phyloP scores from a whole-genome alignment of 1,140 invertebrate species.

The Trichonephila clavipes region DNA sequence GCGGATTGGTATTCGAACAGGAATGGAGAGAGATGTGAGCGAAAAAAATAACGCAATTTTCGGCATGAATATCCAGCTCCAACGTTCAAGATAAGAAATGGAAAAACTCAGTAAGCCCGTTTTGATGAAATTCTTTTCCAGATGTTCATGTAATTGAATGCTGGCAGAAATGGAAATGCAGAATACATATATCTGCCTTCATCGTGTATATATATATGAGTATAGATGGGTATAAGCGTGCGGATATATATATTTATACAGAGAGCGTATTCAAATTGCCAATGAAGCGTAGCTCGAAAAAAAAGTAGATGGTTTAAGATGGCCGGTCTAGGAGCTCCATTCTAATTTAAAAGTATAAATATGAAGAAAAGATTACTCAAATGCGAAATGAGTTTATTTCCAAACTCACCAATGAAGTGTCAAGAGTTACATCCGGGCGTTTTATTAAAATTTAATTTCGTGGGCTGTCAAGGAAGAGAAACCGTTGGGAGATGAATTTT shows the following conservation, averaged over 20 bases:
- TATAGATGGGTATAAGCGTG: conserved; percentile 27
- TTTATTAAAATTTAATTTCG: conserved; percentile 76
- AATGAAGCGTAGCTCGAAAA: neutral
- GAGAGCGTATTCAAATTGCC: conserved; percentile 21
- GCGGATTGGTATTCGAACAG: conserved; percentile 60
- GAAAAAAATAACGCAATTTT: conserved; percentile 75
- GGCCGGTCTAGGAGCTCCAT: conserved; percentile 11
- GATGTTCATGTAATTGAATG: conserved; percentile 77
- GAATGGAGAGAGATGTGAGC: neutral
- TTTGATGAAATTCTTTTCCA: conserved; percentile 77
- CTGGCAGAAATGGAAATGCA: conserved; percentile 69
- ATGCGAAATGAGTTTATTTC: conserved; percentile 65
- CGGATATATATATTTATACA: conserved; percentile 24
- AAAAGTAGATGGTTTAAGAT: conserved; percentile 33
- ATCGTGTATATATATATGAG: conserved; percentile 36
- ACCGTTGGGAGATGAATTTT: conserved; percentile 14
- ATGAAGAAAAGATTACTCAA: conserved; percentile 73
- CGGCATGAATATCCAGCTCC: conserved; percentile 75
- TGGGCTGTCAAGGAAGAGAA: conserved; percentile 26
- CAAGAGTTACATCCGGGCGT: conserved; percentile 57
- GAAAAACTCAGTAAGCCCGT: conserved; percentile 76
- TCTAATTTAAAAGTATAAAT: conserved; percentile 72
- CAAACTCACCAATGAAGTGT: conserved; percentile 52
- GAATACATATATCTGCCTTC: conserved; percentile 55
- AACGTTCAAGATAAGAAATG: conserved; percentile 59